phyloP scores from a whole-genome alignment of 2,797 vertebrate genomes.

The Danio choprae region DNA sequence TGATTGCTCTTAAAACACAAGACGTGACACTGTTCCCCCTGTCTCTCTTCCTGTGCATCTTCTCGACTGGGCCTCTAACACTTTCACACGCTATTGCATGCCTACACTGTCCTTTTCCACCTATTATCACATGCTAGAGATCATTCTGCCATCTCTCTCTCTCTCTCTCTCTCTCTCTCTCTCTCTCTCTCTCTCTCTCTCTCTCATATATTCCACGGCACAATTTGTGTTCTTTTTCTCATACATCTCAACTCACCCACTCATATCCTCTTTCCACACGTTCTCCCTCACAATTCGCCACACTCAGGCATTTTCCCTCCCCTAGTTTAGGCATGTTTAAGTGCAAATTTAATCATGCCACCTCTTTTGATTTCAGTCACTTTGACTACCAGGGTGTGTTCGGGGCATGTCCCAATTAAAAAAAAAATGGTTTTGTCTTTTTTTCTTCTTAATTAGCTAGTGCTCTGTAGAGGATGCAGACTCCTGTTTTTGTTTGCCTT shows the following conservation, averaged over 20 bases:
- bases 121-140: neutral
- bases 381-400: conserved; percentile 12
- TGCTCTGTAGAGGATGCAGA: conserved; percentile 16
- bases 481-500: conserved; percentile 16
- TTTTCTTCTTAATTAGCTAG: conserved; percentile 11
- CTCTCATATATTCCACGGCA: conserved; percentile 13
- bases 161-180: neutral
- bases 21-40: neutral
- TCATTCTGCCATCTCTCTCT: conserved; percentile 9
- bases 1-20: conserved; percentile 44
- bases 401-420: neutral
- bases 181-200: no score
- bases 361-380: conserved; percentile 31
- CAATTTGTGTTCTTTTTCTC: conserved; percentile 32
- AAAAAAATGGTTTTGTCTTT: conserved; percentile 17
- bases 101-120: conserved; percentile 30
- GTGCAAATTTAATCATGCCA: conserved; percentile 23
- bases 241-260: conserved; percentile 41
- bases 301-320: conserved; percentile 45
- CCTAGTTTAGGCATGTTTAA: conserved; percentile 38
- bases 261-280: conserved; percentile 35
- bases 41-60: neutral
- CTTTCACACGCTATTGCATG: conserved; percentile 15
- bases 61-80: neutral
- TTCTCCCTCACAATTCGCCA: conserved; percentile 22